Percentiles rank a stretch among this genome's conserved stretches.
Conservation (phyloP, 2,113 vertebrate species). For the Crotalus viridis region DNA sequence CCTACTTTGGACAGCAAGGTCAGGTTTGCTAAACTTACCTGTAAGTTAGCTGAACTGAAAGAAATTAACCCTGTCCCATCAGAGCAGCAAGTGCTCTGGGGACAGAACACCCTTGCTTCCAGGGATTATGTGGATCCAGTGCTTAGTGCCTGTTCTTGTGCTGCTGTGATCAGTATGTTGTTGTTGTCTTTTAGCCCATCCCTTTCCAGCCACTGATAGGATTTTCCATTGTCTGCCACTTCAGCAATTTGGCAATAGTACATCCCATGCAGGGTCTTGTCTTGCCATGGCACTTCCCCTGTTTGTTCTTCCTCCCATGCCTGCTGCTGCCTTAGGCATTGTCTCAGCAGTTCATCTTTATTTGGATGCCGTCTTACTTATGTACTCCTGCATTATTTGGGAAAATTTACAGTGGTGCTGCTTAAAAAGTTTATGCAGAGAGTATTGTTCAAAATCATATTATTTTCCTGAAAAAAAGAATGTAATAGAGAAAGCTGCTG, state of each 20-base stretch:
- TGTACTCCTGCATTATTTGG: background rate
- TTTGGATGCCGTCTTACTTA: background rate
- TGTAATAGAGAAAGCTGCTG: background rate
- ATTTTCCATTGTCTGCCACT: background rate
- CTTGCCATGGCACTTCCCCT: background rate
- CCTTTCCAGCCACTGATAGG: background rate
- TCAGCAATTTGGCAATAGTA: background rate
- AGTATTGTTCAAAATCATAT: background rate
- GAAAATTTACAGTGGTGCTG: background rate
- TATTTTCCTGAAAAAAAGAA: background rate
- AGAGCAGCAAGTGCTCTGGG: background rate
- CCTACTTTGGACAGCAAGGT: no score
- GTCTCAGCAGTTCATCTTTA: background rate
- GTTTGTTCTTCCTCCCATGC: background rate
- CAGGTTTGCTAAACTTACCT: no score
- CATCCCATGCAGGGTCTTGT: background rate
- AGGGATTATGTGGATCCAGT: background rate
- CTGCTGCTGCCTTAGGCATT: background rate
- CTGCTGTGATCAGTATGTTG: background rate
- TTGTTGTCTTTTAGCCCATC: background rate
- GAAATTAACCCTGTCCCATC: background rate
- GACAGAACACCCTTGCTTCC: background rate
- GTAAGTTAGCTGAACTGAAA: background rate
- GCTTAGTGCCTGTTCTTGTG: background rate
- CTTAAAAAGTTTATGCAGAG: background rate